Percentiles rank a stretch among this genome's conserved stretches.
These are phyloP conservation scores for Latheticus oryzae DNA, from an alignment of 2,888 invertebrate species.

Conservation along the genomic window DNA sequence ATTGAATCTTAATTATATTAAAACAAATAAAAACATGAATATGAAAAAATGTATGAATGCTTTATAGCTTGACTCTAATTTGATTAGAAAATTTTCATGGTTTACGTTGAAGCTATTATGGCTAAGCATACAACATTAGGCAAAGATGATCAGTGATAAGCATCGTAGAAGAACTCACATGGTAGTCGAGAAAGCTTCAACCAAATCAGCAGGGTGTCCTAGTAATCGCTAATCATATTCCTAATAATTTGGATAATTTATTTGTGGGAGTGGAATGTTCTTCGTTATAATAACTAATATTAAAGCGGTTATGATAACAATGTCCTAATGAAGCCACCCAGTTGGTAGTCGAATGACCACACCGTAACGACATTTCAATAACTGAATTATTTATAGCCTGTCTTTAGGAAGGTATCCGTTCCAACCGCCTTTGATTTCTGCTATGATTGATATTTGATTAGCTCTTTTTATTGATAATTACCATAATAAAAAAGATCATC, in stretches of 20 bases:
- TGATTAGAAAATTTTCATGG: too few relatives aligned
- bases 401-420: conserved; percentile 50
- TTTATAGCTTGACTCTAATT: too few relatives aligned
- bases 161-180: conserved; percentile 31
- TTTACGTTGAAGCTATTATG: too few relatives aligned
- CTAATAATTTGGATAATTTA: conserved; percentile 57
- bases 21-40: too few relatives aligned
- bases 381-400: conserved; percentile 64
- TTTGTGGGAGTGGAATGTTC: conserved; percentile 54
- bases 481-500: conserved; percentile 47
- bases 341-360: conserved; percentile 46
- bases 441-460: conserved; percentile 61
- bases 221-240: conserved; percentile 44
- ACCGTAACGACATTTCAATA: conserved; percentile 62
- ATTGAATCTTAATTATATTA: too few relatives aligned
- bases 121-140: conserved; percentile 20
- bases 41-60: too few relatives aligned
- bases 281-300: conserved; percentile 45
- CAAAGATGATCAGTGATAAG: conserved; percentile 34
- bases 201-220: conserved; percentile 48
- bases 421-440: conserved; percentile 50
- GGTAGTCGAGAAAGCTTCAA: conserved; percentile 33
- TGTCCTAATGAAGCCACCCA: conserved; percentile 64
- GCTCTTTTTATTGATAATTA: conserved; percentile 45
- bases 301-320: conserved; percentile 50